These are phyloP conservation scores for Leiothrix lutea DNA, from an alignment of 2,113 vertebrate species.

Conservation along the genomic window DNA sequence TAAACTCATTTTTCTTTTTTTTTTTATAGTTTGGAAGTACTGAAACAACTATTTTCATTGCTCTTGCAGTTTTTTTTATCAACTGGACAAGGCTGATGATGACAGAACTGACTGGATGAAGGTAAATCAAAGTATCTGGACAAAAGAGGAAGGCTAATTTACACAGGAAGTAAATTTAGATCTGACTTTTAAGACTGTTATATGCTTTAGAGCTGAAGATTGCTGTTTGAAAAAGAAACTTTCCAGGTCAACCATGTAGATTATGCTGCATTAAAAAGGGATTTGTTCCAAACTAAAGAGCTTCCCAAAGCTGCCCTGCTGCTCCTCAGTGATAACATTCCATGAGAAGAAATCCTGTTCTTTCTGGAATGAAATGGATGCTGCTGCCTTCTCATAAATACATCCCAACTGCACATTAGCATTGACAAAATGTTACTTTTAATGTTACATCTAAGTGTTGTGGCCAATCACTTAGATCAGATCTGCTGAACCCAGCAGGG, in stretches of 20 bases:
- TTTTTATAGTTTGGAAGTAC: background rate
- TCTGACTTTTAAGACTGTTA: background rate
- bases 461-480: background rate
- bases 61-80: background rate
- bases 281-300: slow-evolving; percentile 16
- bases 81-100: background rate
- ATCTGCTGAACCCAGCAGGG: background rate
- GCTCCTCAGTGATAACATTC: background rate
- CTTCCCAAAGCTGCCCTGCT: slow-evolving; percentile 5
- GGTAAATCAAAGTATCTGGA: background rate
- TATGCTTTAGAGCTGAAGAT: background rate
- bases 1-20: background rate
- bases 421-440: background rate
- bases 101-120: background rate
- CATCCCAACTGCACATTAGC: background rate
- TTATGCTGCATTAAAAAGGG: background rate
- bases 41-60: background rate
- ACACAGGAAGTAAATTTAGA: background rate
- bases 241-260: slow-evolving; percentile 3
- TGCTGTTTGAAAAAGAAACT: background rate
- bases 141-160: background rate
- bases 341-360: background rate
- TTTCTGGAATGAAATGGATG: background rate
- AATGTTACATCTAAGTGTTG: too few species aligned
- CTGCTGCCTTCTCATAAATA: background rate